Conservation (phyloP, 2,113 vertebrate species). For the Eupsittula cactorum region DNA sequence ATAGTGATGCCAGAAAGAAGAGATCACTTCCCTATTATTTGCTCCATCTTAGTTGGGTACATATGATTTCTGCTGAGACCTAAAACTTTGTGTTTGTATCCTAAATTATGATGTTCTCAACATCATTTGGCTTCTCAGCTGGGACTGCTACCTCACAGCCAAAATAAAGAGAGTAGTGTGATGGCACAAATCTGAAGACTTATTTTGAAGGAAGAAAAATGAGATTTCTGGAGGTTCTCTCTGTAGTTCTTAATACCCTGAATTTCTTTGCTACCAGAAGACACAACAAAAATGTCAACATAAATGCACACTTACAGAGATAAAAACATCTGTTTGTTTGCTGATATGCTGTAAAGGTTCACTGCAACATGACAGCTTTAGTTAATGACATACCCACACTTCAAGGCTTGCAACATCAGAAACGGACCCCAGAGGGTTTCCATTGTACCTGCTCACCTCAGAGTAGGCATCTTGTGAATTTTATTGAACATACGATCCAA, state of each 20-base stretch:
- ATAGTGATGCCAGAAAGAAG: neutral
- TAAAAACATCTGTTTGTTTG: neutral
- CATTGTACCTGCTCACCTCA: conserved; percentile 87
- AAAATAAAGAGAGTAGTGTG: neutral
- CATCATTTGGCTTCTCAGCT: neutral
- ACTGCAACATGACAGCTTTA: neutral
- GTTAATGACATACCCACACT: conserved; percentile 52
- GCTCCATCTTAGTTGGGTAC: neutral
- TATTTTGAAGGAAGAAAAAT: neutral
- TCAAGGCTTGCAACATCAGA: conserved; percentile 63
- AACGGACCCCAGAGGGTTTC: conserved; percentile 35
- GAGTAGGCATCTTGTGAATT: conserved; percentile 99
- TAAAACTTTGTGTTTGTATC: neutral
- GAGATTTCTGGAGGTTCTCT: neutral
- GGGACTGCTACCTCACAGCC: neutral
- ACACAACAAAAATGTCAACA: conserved; percentile 4
- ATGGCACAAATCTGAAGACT: neutral
- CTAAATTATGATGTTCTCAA: neutral
- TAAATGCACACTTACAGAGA: conserved; percentile 28
- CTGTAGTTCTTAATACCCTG: neutral
- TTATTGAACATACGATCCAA: conserved; percentile 99
- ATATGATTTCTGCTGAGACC: neutral
- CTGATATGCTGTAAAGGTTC: neutral
- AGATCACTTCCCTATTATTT: neutral
- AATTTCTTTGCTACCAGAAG: conserved; percentile 13